Conservation (phyloP, 2,113 vertebrate genomes). For the Pelvicachromis taeniatus region DNA sequence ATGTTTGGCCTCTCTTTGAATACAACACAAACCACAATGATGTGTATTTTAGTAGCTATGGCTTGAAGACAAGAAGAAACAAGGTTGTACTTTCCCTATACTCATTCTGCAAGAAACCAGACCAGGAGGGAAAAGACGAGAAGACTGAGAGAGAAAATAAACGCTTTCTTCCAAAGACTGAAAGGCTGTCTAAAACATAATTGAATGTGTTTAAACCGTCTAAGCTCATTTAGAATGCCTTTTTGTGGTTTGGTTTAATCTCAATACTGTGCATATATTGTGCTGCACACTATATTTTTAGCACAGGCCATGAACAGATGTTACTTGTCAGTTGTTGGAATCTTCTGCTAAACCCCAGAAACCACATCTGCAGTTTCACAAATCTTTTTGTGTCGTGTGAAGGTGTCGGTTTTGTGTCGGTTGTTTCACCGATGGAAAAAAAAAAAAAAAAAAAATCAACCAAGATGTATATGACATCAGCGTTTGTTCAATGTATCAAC, state of each 20-base stretch:
- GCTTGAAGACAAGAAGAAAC: background rate
- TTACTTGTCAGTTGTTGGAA: background rate
- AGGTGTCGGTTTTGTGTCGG: no score
- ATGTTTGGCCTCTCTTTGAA: conserved; percentile 33
- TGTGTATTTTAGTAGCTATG: background rate
- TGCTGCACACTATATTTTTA: background rate
- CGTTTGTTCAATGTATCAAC: background rate
- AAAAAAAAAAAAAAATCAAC: background rate
- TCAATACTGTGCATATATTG: background rate
- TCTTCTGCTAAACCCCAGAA: background rate
- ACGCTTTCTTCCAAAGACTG: background rate
- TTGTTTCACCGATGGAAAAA: background rate
- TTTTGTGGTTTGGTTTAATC: background rate
- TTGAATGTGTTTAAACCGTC: background rate
- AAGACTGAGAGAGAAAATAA: background rate
- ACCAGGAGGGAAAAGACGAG: background rate
- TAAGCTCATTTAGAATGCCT: background rate
- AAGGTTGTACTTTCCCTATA: background rate
- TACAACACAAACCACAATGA: background rate
- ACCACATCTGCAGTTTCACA: background rate
- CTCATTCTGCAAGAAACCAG: background rate
- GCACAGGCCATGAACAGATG: background rate
- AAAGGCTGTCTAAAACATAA: background rate
- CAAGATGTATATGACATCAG: background rate
- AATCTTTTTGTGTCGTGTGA: rapidly evolving